Conservation (phyloP, 2,797 vertebrate species). For the Sternarchorhynchus goeldii region DNA sequence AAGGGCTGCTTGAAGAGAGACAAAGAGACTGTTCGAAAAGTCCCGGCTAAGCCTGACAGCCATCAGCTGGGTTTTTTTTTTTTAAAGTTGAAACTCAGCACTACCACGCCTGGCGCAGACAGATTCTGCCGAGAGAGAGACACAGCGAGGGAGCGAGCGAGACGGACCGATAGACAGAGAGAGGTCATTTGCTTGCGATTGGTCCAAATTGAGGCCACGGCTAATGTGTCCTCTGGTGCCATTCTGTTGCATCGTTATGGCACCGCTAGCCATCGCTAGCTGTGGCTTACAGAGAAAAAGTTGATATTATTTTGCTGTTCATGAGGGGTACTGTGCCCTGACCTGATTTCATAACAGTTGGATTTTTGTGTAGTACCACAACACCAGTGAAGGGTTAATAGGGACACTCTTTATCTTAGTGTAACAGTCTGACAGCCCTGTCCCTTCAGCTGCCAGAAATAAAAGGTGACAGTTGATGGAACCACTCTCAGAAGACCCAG, state of each 20-base stretch:
- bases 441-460: not conserved
- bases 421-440: not conserved
- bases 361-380: not conserved
- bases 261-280: not conserved
- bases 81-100: conserved; percentile 49
- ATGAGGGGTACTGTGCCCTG: not conserved
- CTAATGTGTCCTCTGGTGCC: conserved; percentile 14
- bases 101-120: conserved; percentile 25
- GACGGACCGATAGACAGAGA: conserved; percentile 33
- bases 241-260: conserved; percentile 17
- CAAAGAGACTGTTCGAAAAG: conserved; percentile 49
- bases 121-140: conserved; percentile 21
- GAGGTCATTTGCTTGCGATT: conserved; percentile 37
- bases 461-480: not conserved
- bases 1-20: conserved; percentile 60
- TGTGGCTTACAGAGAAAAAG: not conserved
- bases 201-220: conserved; percentile 47
- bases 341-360: not conserved
- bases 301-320: not conserved
- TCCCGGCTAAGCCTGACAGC: conserved; percentile 61
- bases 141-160: conserved; percentile 23
- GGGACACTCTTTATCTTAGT: not conserved
- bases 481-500: no score
- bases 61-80: conserved; percentile 42
- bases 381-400: not conserved